phyloP scores from a whole-genome alignment of 2,113 vertebrate genomes.

The Sitta europaea region DNA sequence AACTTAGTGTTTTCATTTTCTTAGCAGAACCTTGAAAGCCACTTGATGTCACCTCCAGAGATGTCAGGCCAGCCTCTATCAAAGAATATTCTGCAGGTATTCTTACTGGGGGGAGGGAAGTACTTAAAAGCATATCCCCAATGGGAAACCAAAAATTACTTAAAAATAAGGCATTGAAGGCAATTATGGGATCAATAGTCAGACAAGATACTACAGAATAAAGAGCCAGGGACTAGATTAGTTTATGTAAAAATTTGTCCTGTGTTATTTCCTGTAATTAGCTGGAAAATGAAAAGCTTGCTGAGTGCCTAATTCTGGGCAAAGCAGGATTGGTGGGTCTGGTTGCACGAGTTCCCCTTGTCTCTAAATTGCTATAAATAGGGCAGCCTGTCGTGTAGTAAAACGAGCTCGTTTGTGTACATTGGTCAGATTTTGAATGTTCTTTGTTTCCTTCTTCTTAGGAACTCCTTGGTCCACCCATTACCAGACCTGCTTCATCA shows the following conservation, averaged over 20 bases:
- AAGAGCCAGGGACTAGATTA: neutral
- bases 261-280: neutral
- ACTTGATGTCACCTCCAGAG: slow-evolving; percentile 80
- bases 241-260: neutral
- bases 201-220: neutral
- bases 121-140: neutral
- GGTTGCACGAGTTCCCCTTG: neutral
- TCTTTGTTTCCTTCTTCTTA: slow-evolving; percentile 21
- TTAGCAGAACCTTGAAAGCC: slow-evolving; percentile 83
- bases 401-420: neutral
- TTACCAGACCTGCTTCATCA: slow-evolving; percentile 79
- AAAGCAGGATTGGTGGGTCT: neutral
- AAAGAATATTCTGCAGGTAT: slow-evolving; percentile 93
- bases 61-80: slow-evolving; percentile 76
- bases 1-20: neutral
- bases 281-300: neutral
- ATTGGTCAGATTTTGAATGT: neutral
- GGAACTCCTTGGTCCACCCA: slow-evolving; percentile 87
- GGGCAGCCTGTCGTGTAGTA: neutral
- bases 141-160: neutral
- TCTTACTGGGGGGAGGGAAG: neutral
- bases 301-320: neutral
- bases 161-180: neutral
- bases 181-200: neutral
- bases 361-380: neutral